Base-by-base conservation (phyloP, 2,797 vertebrate species). In the Acrossocheilus fasciatus region DNA sequence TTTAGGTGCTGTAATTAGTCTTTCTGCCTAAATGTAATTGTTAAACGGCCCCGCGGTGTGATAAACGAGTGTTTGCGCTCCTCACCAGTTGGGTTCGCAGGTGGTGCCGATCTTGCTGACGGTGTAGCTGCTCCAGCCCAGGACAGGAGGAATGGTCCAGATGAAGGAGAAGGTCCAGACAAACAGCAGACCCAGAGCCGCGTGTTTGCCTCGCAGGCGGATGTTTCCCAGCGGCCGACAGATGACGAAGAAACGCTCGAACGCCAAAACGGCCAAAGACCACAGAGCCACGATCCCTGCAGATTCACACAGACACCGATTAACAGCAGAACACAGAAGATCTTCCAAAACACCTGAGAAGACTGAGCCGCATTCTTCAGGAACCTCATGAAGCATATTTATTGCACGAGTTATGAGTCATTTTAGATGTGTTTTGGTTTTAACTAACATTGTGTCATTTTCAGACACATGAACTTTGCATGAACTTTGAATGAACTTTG, bases 81-180 rank as follows among this genome's bases (percentile, higher is more conserved):
- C 97, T 97, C 94, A 98, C 97, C 97, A 98, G 94, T 98, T 97
- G 0, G 96, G 97, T 91, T 98, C 97, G 90, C 97, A 98, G 26
- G 97, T 98, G 78, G 97, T 98, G 83, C 97, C 97, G 45, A 98
- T 98, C 93, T 96, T 97, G 94, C 97, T 98, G 83, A 96, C 91
- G 0, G 96, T 97, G 91, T 98, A 98, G 92, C 97, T 97, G 95
- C 96, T 97, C 97, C 97, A 98, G 41, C 97, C 97, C 89, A 97
- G 89, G n/a, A 95, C 94, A 0, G 97, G 97, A 68, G 96, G 97
- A 78, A 97, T 93, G 73, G 97, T 97, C 94, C 97, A 98, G 90
- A 98, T 88, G 87, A 98, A 97, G 88, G 97, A 97, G 91, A 97
- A 98, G 62, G 92, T 93, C 97, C 97, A 98, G 50, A 97, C 96